phyloP scores from a whole-genome alignment of 2,888 invertebrate species.

The Ophion costatus region DNA sequence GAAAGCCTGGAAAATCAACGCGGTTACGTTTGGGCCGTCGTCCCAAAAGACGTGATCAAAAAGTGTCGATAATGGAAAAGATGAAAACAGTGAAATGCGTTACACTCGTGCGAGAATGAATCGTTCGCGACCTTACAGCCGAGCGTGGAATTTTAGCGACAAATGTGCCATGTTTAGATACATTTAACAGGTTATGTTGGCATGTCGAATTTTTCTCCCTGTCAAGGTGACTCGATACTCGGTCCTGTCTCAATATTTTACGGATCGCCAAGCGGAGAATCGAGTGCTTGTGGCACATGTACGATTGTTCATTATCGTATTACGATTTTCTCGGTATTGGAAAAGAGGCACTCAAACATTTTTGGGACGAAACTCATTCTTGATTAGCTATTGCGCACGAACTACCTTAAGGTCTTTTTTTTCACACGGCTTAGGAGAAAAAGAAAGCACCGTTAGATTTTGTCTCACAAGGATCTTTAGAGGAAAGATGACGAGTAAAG shows the following conservation, averaged over 20 bases:
- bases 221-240: neutral
- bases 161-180: neutral
- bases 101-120: neutral
- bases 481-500: neutral
- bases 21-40: too few relatives aligned
- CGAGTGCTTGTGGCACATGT: neutral
- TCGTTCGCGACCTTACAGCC: neutral
- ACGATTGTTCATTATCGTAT: neutral
- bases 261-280: neutral
- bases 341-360: neutral
- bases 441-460: neutral
- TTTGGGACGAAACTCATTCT: neutral
- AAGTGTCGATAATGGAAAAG: too few relatives aligned
- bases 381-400: neutral
- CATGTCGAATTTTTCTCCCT: neutral
- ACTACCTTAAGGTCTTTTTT: constrained; percentile 83
- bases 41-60: too few relatives aligned
- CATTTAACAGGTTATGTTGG: neutral
- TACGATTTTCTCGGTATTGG: too few relatives aligned
- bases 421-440: constrained; percentile 30
- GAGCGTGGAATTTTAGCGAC: neutral
- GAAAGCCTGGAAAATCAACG: too few relatives aligned
- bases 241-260: too few relatives aligned
- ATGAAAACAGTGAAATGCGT: neutral
- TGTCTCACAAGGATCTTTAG: too few relatives aligned